Percentiles rank a stretch among this genome's conserved stretches.
phyloP scores from a whole-genome alignment of 2,888 invertebrate species.

The Lithophane leautieri region DNA sequence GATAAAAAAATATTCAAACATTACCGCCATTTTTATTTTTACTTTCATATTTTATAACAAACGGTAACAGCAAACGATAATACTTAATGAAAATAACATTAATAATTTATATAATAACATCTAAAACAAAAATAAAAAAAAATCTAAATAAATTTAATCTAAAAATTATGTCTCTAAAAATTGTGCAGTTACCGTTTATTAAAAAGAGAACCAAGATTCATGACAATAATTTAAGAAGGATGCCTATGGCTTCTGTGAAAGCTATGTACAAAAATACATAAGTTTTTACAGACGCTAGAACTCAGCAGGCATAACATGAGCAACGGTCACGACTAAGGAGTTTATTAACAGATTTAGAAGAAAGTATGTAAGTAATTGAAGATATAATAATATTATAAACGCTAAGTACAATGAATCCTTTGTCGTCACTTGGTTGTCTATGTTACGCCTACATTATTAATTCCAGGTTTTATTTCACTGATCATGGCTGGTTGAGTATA shows the following conservation, averaged over 20 bases:
- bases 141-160: not conserved
- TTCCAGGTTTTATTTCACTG: slow-evolving; percentile 48
- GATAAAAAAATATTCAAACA: slow-evolving; percentile 20
- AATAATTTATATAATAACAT: not conserved
- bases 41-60: slow-evolving; percentile 32
- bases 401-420: slow-evolving; percentile 24
- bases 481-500: slow-evolving; percentile 20
- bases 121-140: not conserved
- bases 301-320: slow-evolving; percentile 55
- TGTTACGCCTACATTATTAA: slow-evolving; percentile 55
- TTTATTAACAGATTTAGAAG: slow-evolving; percentile 23
- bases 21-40: slow-evolving; percentile 39
- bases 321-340: slow-evolving; percentile 49
- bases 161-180: slow-evolving; percentile 5
- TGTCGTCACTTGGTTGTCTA: slow-evolving; percentile 41
- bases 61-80: slow-evolving; percentile 54
- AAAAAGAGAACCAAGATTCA: slow-evolving; percentile 32
- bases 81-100: not conserved
- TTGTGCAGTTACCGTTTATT: slow-evolving; percentile 53
- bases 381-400: slow-evolving; percentile 47
- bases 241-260: slow-evolving; percentile 46
- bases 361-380: slow-evolving; percentile 27
- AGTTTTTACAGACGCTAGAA: slow-evolving; percentile 38
- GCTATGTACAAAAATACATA: slow-evolving; percentile 57
- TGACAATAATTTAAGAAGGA: slow-evolving; percentile 30